These are phyloP conservation scores for Pteronura brasiliensis DNA, from an alignment of 2,113 vertebrate species.

Conservation along the genomic window DNA sequence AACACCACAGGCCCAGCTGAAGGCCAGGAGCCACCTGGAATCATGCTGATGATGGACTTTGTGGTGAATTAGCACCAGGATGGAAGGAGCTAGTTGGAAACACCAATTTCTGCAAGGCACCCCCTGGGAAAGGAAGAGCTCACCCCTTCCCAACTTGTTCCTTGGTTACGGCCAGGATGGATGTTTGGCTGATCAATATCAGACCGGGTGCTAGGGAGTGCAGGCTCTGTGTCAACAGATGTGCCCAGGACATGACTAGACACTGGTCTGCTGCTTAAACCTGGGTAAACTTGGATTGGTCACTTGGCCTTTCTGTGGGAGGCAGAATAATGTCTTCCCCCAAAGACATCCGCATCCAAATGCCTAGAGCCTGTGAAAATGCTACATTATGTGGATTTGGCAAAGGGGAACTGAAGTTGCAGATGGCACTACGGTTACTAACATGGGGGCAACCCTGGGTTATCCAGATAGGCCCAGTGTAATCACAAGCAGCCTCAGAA, in stretches of 20 bases:
- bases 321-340: neutral
- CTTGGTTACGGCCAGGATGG: neutral
- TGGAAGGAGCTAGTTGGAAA: neutral
- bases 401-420: neutral
- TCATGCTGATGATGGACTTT: neutral
- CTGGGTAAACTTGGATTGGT: neutral
- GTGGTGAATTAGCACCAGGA: neutral
- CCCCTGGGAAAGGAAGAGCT: neutral
- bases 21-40: neutral
- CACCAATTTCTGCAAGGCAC: neutral
- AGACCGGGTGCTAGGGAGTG: neutral
- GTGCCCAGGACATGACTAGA: neutral
- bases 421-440: neutral
- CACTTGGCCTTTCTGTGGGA: neutral
- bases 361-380: neutral
- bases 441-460: neutral
- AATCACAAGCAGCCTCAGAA: neutral
- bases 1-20: no score
- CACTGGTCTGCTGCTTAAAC: neutral
- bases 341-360: neutral
- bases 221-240: neutral
- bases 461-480: neutral
- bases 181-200: neutral
- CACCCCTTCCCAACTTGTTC: neutral
- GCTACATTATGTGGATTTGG: accelerated